Base-by-base conservation (phyloP, 2,888 invertebrate genomes). In the Atethmia centrago region DNA sequence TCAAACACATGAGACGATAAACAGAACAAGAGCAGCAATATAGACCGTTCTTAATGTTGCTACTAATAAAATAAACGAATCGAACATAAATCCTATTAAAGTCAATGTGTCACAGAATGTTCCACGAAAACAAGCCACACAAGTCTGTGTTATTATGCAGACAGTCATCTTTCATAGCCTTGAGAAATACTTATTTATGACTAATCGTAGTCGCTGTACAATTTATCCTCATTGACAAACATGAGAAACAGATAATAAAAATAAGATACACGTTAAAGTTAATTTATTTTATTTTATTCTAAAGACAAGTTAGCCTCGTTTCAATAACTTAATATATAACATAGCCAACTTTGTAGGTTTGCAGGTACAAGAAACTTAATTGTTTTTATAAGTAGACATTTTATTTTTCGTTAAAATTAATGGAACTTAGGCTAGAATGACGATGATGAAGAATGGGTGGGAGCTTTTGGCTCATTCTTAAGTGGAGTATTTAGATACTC, bases 131-230 rank as follows among this genome's bases (percentile, higher is more conserved):
- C 82, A 82, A 88, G 85, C 82, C 77, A 82, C 80, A 85, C 85
- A 87, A 86, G 87, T 85, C 87, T 81, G 76, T 80, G 76, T 88
- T 86, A 86, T 87, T 88, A 88, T 86, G 86, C 88, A 89, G 88
- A 87, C 87, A 84, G 85, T 85, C 87, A 85, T 85, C 88, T 87
- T 88, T 79, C 79, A 80, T 89, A 90, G 89, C 93, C 93, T 93
- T 93, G 92, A 90, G 85, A 88, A 87, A 89, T 89, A 89, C 84
- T 86, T 84, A 87, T 92, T 88, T 86, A 88, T 93, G 92, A 93
- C 88, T 93, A 93, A 92, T 91, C 86, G 87, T 80, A 71, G 80
- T 78, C 82, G 77, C 86, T 82, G 75, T 84, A 79, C 75, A 88
- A 84, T 92, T 92, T 92, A 91, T 93, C 91, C 91, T 92, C 88